Base-by-base conservation (phyloP, 2,888 invertebrate genomes). In the Allacma fusca region DNA sequence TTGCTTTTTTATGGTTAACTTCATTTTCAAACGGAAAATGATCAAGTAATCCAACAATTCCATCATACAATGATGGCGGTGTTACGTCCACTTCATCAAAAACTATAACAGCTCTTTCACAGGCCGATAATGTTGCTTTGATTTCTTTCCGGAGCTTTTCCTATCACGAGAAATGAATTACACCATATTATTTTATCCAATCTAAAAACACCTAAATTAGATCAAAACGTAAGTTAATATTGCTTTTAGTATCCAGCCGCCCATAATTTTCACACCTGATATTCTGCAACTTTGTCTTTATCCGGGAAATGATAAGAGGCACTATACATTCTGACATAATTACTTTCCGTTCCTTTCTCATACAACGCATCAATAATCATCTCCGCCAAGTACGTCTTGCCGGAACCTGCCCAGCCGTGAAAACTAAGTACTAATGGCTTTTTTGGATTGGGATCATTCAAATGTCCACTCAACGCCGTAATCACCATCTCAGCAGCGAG, bases 71-170 rank as follows among this genome's bases (percentile, higher is more conserved):
- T 0, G 92, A 92, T 0, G 90, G 87, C 1, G 95, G 94, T 91
- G 97, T 95, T 87, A 96, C 95, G 87, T 98, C 95, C 19, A 98
- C 93, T 89, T 99, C 99, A 88, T 99, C 98, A 88, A 99, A 97
- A 82, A 99, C 92, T 85, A 99, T 97, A 71, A 99, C 85, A 0
- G 95, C 92, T 64, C 89, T 89, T 0, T 90, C 89, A 88, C 99
- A 99, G 0, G 86, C 85, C 12, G 23, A 64, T 1, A 80, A 70
- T 0, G 77, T 79, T 23, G 23, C 40, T 34, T 50, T 24, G 5
- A 83, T 72, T 23, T 81, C 79, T 16, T 28, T 40, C 76, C 72
- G 65, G 7, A 83, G 24, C 34, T 40, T 68, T n/a, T 68, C 65
- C 81, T 82, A 28, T 9, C 34, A 50, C 62, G 71, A 50, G 26